phyloP scores from a whole-genome alignment of 2,797 vertebrate species.

The Macropodus opercularis region DNA sequence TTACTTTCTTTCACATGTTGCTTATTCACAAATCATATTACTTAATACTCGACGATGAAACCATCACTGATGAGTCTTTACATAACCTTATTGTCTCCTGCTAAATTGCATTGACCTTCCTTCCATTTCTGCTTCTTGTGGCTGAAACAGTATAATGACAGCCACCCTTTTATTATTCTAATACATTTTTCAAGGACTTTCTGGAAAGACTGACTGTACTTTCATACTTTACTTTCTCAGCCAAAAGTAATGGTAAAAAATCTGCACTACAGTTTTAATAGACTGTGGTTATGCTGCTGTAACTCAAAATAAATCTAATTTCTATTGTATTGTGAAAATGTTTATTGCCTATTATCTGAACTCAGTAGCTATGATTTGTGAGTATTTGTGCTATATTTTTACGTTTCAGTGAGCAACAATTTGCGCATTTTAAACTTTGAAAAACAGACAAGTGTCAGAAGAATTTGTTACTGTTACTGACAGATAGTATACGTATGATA shows the following conservation, averaged over 20 bases:
- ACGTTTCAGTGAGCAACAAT: neutral
- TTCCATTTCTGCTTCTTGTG: neutral
- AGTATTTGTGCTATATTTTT: neutral
- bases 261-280: neutral
- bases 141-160: conserved; percentile 1
- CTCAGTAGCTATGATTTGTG: neutral
- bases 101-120: neutral
- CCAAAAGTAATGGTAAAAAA: neutral
- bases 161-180: neutral
- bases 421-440: neutral
- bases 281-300: neutral
- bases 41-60: too few species aligned
- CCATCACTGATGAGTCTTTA: neutral
- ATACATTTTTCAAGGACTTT: neutral
- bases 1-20: neutral
- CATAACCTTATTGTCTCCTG: neutral
- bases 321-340: neutral
- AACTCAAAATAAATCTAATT: too few species aligned
- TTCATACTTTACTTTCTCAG: neutral
- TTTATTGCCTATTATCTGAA: too few species aligned
- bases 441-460: too few species aligned
- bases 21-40: neutral
- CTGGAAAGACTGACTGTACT: neutral
- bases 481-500: neutral
- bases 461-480: too few species aligned